Base-by-base conservation (phyloP, 2,888 invertebrate species). In the Parnassius glacialis region DNA sequence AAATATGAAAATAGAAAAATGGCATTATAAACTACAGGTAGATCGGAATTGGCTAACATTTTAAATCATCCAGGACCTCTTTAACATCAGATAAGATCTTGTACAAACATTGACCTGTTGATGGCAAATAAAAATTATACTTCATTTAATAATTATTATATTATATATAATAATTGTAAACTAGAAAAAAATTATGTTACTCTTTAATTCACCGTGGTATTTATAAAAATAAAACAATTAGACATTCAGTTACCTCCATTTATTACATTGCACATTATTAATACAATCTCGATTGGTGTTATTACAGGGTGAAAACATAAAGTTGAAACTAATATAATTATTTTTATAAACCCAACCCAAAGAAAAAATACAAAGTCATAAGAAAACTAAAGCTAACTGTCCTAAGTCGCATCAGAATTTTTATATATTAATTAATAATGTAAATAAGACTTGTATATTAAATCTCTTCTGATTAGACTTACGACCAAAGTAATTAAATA, bases 221-320 rank as follows among this genome's bases (percentile, higher is more conserved):
- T 11, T 45, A 10, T 44, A 45, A 57, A 64, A 69, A 66, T 64
- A 58, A 68, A 70, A 69, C 65, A 61, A 58, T 25, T 10, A 16
- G 11, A 55, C 58, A 61, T 64, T 54, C 61, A 57, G 64, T 64
- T 66, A 62, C 52, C 64, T 67, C 74, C 68, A 73, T 82, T 81
- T 80, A 80, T 81, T 82, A 75, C 48, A 74, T 71, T 78, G 73
- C 74, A 76, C 69, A 75, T 75, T 75, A 74, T 79, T 80, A 79
- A 82, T 81, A 83, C 74, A 85, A 85, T 84, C 80, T 85, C 81
- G 73, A 83, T 77, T 67, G 75, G 78, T 78, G 74, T 72, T 67
- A 67, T 65, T 54, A 63, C 56, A 52, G 65, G 61, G 57, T 64
- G 66, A 63, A 61, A 54, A 13, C 13, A 58, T 43, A 61, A 65